Conservation (phyloP, 2,113 vertebrate species). For the Mugil cephalus region DNA sequence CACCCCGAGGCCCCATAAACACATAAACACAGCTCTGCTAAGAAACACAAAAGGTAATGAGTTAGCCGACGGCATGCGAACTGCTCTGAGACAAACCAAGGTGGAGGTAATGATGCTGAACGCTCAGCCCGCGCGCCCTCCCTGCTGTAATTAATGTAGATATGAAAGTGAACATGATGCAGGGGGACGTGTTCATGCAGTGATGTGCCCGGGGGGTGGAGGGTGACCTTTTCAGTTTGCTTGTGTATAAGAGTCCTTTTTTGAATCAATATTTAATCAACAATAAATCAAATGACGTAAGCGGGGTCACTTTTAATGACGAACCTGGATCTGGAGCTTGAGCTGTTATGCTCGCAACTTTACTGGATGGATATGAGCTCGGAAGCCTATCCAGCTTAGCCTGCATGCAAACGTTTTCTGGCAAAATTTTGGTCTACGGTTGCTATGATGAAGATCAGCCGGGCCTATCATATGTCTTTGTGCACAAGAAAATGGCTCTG, state of each 20-base stretch:
- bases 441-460: too few relatives aligned
- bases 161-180: conserved; percentile 27
- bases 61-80: conserved; percentile 29
- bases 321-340: background rate
- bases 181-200: background rate
- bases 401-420: too few relatives aligned
- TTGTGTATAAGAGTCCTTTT: background rate
- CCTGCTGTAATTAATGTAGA: conserved; percentile 34
- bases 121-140: conserved; percentile 18
- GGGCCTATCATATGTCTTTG: too few relatives aligned
- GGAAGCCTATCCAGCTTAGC: too few relatives aligned
- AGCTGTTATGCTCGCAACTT: too few relatives aligned
- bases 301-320: too few relatives aligned
- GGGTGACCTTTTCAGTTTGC: background rate
- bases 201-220: background rate
- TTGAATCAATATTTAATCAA: background rate
- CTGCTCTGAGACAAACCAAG: conserved; percentile 51
- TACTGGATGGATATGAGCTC: too few relatives aligned
- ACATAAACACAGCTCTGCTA: conserved; percentile 46
- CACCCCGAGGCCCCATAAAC: conserved; percentile 38
- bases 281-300: background rate
- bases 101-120: conserved; percentile 62
- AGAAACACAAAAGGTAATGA: conserved; percentile 60
- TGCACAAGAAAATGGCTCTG: too few relatives aligned
- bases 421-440: too few relatives aligned